Evolutionary conservation across 2,113 vertebrate species (phyloP).

Genomic region (Abramis brama): DNA sequence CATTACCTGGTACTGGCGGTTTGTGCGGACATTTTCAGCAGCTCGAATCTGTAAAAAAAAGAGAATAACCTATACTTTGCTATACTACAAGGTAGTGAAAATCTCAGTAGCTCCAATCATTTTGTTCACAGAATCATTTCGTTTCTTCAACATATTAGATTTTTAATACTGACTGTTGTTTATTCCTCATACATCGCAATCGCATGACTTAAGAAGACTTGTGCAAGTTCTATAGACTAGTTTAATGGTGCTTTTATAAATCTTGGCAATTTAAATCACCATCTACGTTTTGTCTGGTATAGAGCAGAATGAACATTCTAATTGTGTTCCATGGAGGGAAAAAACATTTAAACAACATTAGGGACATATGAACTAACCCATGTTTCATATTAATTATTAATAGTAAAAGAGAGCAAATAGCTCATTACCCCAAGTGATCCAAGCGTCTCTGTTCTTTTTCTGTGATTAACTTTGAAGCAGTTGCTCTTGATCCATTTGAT

Average conservation of each 20-base stretch:
- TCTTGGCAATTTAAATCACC: neutral
- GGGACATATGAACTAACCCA: neutral
- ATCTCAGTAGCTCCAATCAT: neutral
- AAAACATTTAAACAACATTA: neutral
- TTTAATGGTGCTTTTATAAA: neutral
- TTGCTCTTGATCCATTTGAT: conserved; percentile 89
- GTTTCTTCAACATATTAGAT: neutral
- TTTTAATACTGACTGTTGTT: neutral
- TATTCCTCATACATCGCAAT: neutral
- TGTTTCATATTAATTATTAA: neutral
- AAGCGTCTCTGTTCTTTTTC: conserved; percentile 85
- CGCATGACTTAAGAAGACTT: neutral
- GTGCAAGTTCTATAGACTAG: too few relatives aligned
- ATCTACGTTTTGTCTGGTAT: neutral
- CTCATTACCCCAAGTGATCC: conserved; percentile 89
- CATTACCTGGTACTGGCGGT: conserved; percentile 96
- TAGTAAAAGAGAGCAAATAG: neutral
- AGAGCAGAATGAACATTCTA: neutral
- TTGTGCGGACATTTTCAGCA: conserved; percentile 92
- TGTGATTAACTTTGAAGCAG: conserved; percentile 83
- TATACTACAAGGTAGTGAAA: conserved; percentile 29
- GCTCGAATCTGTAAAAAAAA: conserved; percentile 82
- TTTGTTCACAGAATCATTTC: neutral
- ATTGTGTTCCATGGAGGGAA: neutral
- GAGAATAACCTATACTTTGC: conserved; percentile 27